phyloP scores from a whole-genome alignment of 2,888 invertebrate genomes.

The Caenorhabditis becei region DNA sequence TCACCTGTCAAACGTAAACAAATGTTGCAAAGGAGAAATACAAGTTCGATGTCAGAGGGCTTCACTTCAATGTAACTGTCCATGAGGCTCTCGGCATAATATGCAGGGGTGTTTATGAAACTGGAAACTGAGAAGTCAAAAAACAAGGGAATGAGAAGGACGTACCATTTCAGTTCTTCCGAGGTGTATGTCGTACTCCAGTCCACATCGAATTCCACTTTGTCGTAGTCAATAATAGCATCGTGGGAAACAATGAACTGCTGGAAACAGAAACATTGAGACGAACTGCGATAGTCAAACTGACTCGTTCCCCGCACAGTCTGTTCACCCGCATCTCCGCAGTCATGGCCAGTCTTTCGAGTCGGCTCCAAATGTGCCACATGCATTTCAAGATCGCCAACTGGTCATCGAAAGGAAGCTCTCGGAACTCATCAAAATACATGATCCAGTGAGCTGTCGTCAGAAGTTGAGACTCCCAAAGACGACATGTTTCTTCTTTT shows the following conservation, averaged over 20 bases:
- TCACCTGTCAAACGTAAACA: constrained; percentile 34
- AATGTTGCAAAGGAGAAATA: constrained; percentile 9
- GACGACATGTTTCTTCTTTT: constrained; percentile 16
- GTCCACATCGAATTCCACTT: not conserved
- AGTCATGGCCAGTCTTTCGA: constrained; percentile 34
- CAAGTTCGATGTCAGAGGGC: constrained; percentile 24
- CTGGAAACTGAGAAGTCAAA: constrained; percentile 7
- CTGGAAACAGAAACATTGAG: constrained; percentile 1
- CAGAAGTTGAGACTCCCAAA: constrained; percentile 37
- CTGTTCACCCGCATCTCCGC: constrained; percentile 45
- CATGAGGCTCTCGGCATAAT: constrained; percentile 18
- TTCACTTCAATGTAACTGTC: constrained; percentile 14
- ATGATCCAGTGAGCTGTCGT: constrained; percentile 30
- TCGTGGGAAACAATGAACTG: constrained; percentile 36
- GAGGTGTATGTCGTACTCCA: constrained; percentile 22
- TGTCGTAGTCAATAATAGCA: constrained; percentile 23
- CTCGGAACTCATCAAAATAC: constrained; percentile 45
- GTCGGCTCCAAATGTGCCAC: constrained; percentile 44
- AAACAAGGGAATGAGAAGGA: not conserved
- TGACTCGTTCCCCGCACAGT: constrained; percentile 29
- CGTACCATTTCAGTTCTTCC: constrained; percentile 20
- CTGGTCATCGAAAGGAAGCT: constrained; percentile 25
- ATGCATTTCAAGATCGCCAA: constrained; percentile 36
- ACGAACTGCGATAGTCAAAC: not conserved
- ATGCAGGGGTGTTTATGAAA: constrained; percentile 19